Evolutionary conservation across 2,113 vertebrate genomes (phyloP), one percentile per base, ranked within the genome.

Genomic region (Myiozetetes cayanensis): DNA sequence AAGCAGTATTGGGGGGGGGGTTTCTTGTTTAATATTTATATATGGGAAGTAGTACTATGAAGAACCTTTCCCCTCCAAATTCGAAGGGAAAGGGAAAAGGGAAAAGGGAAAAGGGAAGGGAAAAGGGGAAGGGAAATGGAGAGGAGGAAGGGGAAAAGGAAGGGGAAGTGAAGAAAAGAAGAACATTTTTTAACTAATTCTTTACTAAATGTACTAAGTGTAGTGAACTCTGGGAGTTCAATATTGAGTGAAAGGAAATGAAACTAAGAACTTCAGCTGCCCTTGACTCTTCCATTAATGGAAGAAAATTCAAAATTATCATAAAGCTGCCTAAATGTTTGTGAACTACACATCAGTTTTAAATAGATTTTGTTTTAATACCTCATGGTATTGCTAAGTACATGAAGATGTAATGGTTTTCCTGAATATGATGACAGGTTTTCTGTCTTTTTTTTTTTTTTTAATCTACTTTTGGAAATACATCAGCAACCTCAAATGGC

Each of bases 1-100:
- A 65, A 75, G 8, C 22, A 81, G 21, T 67, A 25, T 59, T 62
- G 13, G 3, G 18, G 10, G 2, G 1, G 0, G 2, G 1, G 0
- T 0, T 30, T 62, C 12, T 56, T 44, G 0, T 50, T 52, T 41
- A 37, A 12, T 9, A 4, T 68, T 72, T 65, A 30, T 30, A 27
- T 41, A 30, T 17, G 20, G 28, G 14, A 7, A 75, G 5, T 44
- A 59, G 4, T 50, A 11, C 4, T 52, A 35, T 18, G 24, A 58
- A 43, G 77, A 83, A 37, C 5, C 16, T 56, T 12, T 6, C 2
- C 12, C 19, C 17, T 4, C 1, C 3, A 27, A 9, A 79, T 56
- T 72, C 9, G 39, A 14, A 44, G 41, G 28, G 75, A 66, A 10
- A 16, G 13, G 22, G 47, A 21, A 8, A 22, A 47, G 20, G 23